Conservation (phyloP, 2,797 vertebrate species). For the Kryptopterus vitreolus region DNA sequence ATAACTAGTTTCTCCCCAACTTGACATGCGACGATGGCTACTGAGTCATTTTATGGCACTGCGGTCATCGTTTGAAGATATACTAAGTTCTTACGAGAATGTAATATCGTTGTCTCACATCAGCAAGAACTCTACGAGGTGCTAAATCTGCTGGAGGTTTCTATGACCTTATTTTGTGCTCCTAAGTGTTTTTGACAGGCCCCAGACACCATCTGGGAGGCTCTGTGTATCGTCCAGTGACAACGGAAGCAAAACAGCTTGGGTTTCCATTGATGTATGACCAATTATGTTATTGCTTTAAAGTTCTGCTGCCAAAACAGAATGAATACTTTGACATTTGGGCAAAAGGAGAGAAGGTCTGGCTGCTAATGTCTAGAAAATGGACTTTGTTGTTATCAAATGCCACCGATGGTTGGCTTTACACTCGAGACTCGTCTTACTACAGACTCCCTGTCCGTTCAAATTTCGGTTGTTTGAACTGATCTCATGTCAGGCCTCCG, state of each 20-base stretch:
- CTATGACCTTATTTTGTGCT: slow-evolving; percentile 24
- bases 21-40: background rate
- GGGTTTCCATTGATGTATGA: slow-evolving; percentile 1
- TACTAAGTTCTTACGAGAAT: background rate
- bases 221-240: slow-evolving; percentile 28
- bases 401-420: background rate
- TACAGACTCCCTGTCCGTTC: background rate
- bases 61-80: background rate
- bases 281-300: background rate
- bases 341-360: slow-evolving; percentile 1
- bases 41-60: slow-evolving; percentile 1
- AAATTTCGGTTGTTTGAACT: background rate
- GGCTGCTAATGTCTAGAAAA: background rate
- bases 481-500: slow-evolving; percentile 5
- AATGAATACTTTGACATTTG: background rate
- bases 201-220: slow-evolving; percentile 37
- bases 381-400: background rate
- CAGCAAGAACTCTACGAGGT: background rate
- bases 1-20: no score
- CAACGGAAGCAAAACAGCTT: slow-evolving; percentile 25
- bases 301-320: background rate
- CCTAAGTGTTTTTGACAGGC: slow-evolving; percentile 38
- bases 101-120: background rate
- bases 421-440: background rate
- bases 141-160: slow-evolving; percentile 12